phyloP scores from a whole-genome alignment of 1,140 invertebrate species.

The Diprion similis region DNA sequence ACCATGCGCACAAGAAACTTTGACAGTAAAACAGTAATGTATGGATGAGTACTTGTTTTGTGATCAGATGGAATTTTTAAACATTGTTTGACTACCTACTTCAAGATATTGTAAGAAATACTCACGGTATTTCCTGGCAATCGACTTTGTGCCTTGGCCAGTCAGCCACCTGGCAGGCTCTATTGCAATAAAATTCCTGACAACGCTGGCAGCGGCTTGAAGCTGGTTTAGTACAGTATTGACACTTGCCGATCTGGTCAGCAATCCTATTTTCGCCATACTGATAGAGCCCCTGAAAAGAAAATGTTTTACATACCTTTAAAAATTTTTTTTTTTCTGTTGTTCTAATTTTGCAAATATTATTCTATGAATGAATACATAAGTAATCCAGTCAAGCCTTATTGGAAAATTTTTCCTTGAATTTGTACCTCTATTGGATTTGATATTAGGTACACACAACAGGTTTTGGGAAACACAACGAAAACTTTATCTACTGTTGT shows the following conservation, averaged over 20 bases:
- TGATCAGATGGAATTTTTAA: too few species aligned
- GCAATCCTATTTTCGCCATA: constrained; percentile 33
- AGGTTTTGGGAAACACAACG: too few species aligned
- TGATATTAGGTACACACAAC: neutral
- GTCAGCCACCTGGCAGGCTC: constrained; percentile 43
- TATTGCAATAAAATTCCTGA: constrained; percentile 44
- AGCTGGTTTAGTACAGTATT: constrained; percentile 36
- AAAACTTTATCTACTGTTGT: too few species aligned
- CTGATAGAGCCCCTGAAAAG: constrained; percentile 42
- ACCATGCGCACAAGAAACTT: neutral
- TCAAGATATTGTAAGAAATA: neutral
- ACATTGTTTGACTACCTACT: too few species aligned
- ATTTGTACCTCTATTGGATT: constrained; percentile 13
- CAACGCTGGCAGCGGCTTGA: constrained; percentile 44
- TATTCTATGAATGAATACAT: constrained; percentile 8
- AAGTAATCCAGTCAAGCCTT: neutral
- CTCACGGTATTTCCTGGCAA: constrained; percentile 46
- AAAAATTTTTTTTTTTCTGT: neutral
- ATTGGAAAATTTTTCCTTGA: constrained; percentile 6
- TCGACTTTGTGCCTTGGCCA: constrained; percentile 46
- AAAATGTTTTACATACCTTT: neutral
- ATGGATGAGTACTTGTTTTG: too few species aligned
- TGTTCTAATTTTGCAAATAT: constrained; percentile 8
- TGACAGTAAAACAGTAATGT: neutral
- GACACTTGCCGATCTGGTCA: constrained; percentile 36